Conservation (phyloP, 2,113 vertebrate species). For the Stictonetta naevosa region DNA sequence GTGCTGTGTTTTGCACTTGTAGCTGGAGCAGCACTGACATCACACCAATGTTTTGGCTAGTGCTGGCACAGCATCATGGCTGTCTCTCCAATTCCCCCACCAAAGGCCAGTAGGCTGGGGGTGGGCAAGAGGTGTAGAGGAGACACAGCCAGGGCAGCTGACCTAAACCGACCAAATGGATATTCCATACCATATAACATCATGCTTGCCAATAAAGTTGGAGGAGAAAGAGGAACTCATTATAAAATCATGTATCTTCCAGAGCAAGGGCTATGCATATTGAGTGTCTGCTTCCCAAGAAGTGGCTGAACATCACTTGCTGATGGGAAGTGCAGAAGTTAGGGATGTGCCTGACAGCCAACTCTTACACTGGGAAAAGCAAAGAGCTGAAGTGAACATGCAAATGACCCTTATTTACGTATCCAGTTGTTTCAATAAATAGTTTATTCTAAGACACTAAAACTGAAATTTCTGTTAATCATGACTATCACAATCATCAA, state of each 20-base stretch:
- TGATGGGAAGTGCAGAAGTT: neutral
- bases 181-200: no score
- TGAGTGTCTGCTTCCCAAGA: neutral
- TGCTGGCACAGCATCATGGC: neutral
- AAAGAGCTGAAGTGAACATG: neutral
- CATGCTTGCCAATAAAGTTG: neutral
- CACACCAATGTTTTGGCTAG: neutral
- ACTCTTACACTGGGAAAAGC: neutral
- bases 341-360: neutral
- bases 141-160: neutral
- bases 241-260: neutral
- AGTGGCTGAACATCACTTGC: neutral
- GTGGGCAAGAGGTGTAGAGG: neutral
- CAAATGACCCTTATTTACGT: neutral
- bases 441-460: neutral
- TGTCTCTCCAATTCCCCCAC: neutral
- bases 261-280: neutral
- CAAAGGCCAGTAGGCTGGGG: neutral
- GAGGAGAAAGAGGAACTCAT: neutral
- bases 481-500: neutral
- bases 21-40: neutral
- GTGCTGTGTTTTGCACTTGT: neutral
- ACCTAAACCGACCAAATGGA: neutral
- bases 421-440: neutral
- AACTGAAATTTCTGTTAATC: neutral